Percentiles rank a stretch among this genome's conserved stretches.
Conservation (phyloP, 2,888 invertebrate genomes). For the Trichogramma evanescens region DNA sequence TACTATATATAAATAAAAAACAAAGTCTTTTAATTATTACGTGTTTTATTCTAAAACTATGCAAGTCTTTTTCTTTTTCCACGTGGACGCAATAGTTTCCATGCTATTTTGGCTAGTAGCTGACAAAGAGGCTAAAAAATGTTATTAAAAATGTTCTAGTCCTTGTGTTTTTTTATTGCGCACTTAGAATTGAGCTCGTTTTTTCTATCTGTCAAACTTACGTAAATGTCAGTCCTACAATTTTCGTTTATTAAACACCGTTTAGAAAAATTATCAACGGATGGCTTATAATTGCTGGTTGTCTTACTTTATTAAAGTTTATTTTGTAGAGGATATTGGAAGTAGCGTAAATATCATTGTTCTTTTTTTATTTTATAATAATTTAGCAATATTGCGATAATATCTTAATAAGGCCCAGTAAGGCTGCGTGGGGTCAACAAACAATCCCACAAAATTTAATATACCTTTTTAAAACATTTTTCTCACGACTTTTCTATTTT, state of each 20-base stretch:
- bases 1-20: constrained; percentile 2
- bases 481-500: constrained; percentile 16
- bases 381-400: constrained; percentile 45
- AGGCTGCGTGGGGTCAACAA: constrained; percentile 45
- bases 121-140: constrained; percentile 22
- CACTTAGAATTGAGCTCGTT: constrained; percentile 3
- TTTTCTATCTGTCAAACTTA: constrained; percentile 6
- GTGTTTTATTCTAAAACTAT: constrained; percentile 28
- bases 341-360: constrained; percentile 37
- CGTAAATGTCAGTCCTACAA: constrained; percentile 1
- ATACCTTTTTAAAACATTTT: constrained; percentile 34
- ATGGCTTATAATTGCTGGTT: constrained; percentile 25
- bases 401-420: constrained; percentile 48
- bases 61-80: constrained; percentile 28
- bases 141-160: no score
- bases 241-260: constrained; percentile 7
- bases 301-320: constrained; percentile 26
- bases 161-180: background rate
- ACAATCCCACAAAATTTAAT: constrained; percentile 42
- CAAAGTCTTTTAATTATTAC: constrained; percentile 25
- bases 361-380: constrained; percentile 36
- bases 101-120: constrained; percentile 29
- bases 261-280: constrained; percentile 17
- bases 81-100: constrained; percentile 43
- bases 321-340: constrained; percentile 33